phyloP scores from a whole-genome alignment of 2,113 vertebrate genomes.

The Labeo rohita region DNA sequence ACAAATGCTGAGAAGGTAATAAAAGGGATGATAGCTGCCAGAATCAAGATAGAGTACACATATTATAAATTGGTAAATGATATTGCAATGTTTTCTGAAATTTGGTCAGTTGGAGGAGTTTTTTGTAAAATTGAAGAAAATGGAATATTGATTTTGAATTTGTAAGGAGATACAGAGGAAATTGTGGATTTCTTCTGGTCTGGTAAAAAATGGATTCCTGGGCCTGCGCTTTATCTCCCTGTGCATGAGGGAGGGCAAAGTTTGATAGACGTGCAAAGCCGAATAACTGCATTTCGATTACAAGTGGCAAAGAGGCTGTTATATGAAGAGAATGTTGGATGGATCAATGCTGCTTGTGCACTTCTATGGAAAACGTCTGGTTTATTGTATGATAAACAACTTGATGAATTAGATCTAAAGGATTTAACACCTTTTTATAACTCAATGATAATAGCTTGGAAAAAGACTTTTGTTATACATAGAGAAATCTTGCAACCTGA shows the following conservation, averaged over 20 bases:
- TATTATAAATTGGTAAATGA: not conserved
- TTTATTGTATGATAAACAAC: not conserved
- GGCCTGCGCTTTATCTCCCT: not conserved
- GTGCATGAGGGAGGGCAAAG: not conserved
- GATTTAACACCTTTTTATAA: not conserved
- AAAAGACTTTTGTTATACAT: not conserved
- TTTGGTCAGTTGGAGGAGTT: not conserved
- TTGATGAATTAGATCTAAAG: not conserved
- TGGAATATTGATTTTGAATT: not conserved
- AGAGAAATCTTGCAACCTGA: not conserved
- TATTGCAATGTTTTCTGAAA: conserved; percentile 6
- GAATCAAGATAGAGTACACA: not conserved
- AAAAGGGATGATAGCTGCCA: not conserved
- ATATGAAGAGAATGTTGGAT: not conserved
- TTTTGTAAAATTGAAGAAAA: not conserved
- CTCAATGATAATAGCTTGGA: not conserved
- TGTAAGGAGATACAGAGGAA: not conserved
- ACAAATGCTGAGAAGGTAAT: not conserved
- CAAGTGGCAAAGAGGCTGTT: not conserved
- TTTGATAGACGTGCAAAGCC: not conserved
- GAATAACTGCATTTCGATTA: not conserved
- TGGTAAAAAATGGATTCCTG: not conserved
- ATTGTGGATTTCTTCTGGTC: not conserved
- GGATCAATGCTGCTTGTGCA: not conserved
- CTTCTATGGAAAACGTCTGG: not conserved